Conservation (phyloP, 2,888 invertebrate species). For the Caenorhabditis sp. region DNA sequence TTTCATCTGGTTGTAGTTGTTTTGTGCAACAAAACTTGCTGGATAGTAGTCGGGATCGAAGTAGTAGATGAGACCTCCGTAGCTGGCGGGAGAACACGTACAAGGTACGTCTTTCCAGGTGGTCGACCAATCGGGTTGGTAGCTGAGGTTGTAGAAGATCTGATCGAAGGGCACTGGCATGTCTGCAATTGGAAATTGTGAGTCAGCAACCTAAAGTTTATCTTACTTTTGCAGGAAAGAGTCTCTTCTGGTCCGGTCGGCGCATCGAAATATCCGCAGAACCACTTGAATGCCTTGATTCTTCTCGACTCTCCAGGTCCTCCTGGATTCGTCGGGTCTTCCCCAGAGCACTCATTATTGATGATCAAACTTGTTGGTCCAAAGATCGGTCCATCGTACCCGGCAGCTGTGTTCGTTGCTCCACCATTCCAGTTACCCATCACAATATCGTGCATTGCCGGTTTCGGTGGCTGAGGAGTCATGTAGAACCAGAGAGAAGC, state of each 20-base stretch:
- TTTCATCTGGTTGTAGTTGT: conserved; percentile 71
- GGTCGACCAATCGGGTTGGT: conserved; percentile 76
- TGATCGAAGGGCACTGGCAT: conserved; percentile 74
- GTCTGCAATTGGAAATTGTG: conserved; percentile 47
- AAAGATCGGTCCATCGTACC: conserved; percentile 76
- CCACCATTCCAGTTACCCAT: conserved; percentile 78
- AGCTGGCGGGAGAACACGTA: conserved; percentile 76
- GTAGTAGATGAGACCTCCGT: conserved; percentile 76
- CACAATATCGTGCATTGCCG: conserved; percentile 83
- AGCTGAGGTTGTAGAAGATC: conserved; percentile 73
- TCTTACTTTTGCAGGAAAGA: conserved; percentile 72
- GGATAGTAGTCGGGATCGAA: conserved; percentile 78
- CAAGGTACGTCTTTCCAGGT: conserved; percentile 77
- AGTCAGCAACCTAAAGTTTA: not conserved
- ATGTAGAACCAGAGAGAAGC: conserved; percentile 82
- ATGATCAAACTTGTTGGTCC: conserved; percentile 79
- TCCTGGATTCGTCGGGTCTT: conserved; percentile 70
- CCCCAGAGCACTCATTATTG: conserved; percentile 80
- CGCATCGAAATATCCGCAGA: conserved; percentile 76
- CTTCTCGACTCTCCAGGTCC: conserved; percentile 79
- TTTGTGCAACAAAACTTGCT: conserved; percentile 71
- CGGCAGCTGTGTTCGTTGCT: conserved; percentile 66
- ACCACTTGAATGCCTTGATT: conserved; percentile 82
- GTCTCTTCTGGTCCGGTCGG: conserved; percentile 64
- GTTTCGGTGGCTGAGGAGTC: conserved; percentile 83